Base-by-base conservation (phyloP, 2,113 vertebrate genomes). In the Smithornis capensis region DNA sequence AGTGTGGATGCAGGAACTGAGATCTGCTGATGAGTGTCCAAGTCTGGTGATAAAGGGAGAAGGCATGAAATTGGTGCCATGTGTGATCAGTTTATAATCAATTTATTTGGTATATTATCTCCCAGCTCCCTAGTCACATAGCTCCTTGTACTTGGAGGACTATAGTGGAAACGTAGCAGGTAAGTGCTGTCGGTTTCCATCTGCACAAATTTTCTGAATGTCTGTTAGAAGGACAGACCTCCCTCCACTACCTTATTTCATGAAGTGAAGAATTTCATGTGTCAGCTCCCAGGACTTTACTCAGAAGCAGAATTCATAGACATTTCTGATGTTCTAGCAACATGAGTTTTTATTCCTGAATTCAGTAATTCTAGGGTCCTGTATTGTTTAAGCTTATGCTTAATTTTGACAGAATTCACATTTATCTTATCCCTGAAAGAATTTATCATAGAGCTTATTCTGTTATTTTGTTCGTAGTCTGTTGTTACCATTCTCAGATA, bases 261-360 rank as follows among this genome's bases (percentile, higher is more conserved):
- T 19, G 68, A 44, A 80, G 14, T 0, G 2, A 5, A 12, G 80
- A 65, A 37, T 55, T 77, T 23, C 79, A 47, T 10, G 59, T 47
- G 38, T 74, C 45, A 44, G 2, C 45, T 38, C 17, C 35, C 64
- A 65, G 33, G 17, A 23, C 3, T 2, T 71, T 85, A 57, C 19
- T 18, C 37, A 74, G 60, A 62, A 62, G 23, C 4, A 83, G 38
- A 24, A n/a, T 69, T 83, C 23, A 15, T 2, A 52, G 21, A 3
- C 8, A 19, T 84, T 78, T 89, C 31, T 78, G 27, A 82, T 29
- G 21, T 68, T 27, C 17, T 71, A 31, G 19, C 3, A 63, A 16
- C 1, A 0, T 25, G 60, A 40, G 37, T 15, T 0, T 19, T 17
- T 50, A 38, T 5, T 4, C 35, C 64, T 29, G 33, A 76, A 47